phyloP scores from a whole-genome alignment of 2,888 invertebrate species.

The Idaea aversata region DNA sequence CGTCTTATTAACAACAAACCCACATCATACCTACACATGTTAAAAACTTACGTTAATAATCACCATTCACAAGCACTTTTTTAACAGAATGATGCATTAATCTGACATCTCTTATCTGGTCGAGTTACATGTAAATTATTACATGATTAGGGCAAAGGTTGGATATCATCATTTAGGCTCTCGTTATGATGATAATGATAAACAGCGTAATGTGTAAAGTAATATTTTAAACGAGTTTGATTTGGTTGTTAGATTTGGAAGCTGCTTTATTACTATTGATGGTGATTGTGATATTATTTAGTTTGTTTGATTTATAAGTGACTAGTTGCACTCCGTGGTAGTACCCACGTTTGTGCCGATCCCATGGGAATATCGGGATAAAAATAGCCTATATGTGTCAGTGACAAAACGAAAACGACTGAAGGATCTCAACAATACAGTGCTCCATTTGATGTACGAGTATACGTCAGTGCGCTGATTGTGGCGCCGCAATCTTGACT shows the following conservation, averaged over 20 bases:
- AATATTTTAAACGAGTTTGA: slow-evolving; percentile 1
- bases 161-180: slow-evolving; percentile 10
- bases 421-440: too few species aligned
- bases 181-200: slow-evolving; percentile 5
- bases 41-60: background rate
- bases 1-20: background rate
- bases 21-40: background rate
- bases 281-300: background rate
- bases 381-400: too few species aligned
- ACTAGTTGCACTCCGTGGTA: too few species aligned
- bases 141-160: slow-evolving; percentile 14
- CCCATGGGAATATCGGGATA: too few species aligned
- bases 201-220: slow-evolving; percentile 1
- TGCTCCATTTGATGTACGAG: too few species aligned
- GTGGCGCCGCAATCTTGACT: too few species aligned
- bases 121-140: slow-evolving; percentile 15
- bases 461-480: too few species aligned
- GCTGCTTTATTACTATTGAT: background rate
- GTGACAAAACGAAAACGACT: too few species aligned
- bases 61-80: background rate
- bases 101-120: slow-evolving; percentile 8
- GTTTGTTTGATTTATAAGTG: background rate
- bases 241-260: background rate
- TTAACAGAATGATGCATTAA: slow-evolving; percentile 2
- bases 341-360: too few species aligned